A percentile compares a stretch with the other conserved stretches of the same genome.
Conservation (phyloP, 2,888 invertebrate genomes). For the Seira ritae region DNA sequence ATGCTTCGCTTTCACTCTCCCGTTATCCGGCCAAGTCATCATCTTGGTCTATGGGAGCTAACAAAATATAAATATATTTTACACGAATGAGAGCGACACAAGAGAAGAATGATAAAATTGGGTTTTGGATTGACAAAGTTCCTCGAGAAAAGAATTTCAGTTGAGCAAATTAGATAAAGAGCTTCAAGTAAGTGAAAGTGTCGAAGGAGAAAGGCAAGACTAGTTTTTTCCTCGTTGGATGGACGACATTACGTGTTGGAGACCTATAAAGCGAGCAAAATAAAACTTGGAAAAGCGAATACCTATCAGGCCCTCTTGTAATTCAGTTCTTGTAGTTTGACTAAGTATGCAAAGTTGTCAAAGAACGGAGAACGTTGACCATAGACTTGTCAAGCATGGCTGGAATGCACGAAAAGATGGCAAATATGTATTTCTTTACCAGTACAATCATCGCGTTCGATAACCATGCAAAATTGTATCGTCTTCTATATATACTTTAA, state of each 20-base stretch:
- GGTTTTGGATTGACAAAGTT: conserved; percentile 60
- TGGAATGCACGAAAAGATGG: conserved; percentile 35
- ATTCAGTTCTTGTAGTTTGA: conserved; percentile 39
- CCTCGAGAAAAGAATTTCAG: conserved; percentile 42
- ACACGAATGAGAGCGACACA: conserved; percentile 5
- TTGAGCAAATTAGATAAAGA: conserved; percentile 60
- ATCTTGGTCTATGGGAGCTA: not conserved
- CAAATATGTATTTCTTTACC: not conserved
- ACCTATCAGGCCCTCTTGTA: conserved; percentile 15
- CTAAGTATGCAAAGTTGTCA: conserved; percentile 37
- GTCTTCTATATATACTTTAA: too few relatives aligned
- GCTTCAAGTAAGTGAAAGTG: conserved; percentile 55
- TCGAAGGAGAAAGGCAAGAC: conserved; percentile 34
- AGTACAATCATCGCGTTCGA: not conserved
- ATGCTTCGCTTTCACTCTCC: conserved; percentile 37
- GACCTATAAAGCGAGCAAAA: conserved; percentile 19
- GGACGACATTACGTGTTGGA: conserved; percentile 28
- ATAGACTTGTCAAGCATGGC: conserved; percentile 43
- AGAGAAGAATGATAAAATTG: conserved; percentile 43
- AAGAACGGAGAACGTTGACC: conserved; percentile 35
- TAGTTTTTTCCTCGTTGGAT: conserved; percentile 27
- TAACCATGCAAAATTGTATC: not conserved
- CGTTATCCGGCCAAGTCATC: not conserved
- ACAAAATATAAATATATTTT: conserved; percentile 19
- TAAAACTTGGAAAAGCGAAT: not conserved